These are phyloP conservation scores for Piprites chloris DNA, from an alignment of 2,113 vertebrate genomes.

Conservation along the genomic window DNA sequence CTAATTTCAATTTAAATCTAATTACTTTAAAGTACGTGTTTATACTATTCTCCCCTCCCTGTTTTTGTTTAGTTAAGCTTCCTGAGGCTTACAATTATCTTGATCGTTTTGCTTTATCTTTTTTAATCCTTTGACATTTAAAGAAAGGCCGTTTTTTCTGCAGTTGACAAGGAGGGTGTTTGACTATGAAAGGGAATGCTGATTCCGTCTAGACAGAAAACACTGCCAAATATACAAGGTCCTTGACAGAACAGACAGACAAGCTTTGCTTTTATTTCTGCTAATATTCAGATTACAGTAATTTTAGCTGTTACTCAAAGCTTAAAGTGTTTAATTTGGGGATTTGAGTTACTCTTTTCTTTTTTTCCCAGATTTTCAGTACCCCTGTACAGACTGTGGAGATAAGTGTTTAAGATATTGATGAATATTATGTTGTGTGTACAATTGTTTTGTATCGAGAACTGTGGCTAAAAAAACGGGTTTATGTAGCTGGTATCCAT, in stretches of 20 bases:
- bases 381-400: neutral
- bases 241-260: neutral
- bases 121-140: constrained; percentile 4
- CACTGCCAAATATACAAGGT: neutral
- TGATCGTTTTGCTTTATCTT: neutral
- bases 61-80: neutral
- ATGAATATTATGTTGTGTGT: neutral
- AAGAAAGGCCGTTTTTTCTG: neutral
- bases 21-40: neutral
- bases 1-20: neutral
- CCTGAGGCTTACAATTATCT: neutral
- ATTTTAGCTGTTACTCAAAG: neutral
- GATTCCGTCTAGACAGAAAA: neutral
- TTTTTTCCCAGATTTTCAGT: neutral
- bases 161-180: neutral
- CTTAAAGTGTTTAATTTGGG: neutral
- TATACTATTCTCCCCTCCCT: neutral
- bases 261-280: neutral
- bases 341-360: neutral
- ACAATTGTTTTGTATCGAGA: neutral
- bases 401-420: neutral
- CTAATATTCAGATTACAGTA: neutral
- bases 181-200: neutral
- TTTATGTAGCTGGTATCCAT: neutral
- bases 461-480: neutral